Percentiles rank a stretch among this genome's conserved stretches.
Evolutionary conservation across 2,888 invertebrate genomes (phyloP).

Genomic region (Osmoderma eremita): DNA sequence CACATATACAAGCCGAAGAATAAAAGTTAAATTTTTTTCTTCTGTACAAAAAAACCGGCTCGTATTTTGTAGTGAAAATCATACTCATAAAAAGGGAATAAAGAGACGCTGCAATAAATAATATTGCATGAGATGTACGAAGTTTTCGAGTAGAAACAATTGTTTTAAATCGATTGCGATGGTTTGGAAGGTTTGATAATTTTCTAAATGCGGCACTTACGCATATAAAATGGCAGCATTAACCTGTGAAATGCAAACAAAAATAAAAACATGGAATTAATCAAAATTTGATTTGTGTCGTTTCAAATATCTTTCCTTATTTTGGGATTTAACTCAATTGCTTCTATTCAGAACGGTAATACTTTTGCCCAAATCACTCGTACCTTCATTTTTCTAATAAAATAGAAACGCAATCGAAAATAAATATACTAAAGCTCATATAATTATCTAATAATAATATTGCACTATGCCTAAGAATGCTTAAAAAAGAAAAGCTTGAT

Average conservation of each 20-base stretch:
- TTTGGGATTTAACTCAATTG: neutral
- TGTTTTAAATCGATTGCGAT: no score
- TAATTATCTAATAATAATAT: constrained; percentile 28
- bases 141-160: no score
- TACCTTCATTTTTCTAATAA: neutral
- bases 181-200: no score
- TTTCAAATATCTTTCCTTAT: neutral
- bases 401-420: constrained; percentile 20
- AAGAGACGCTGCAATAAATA: constrained; percentile 18
- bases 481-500: constrained; percentile 11
- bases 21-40: no score
- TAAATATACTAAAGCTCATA: constrained; percentile 3
- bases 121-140: constrained; percentile 4
- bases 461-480: constrained; percentile 39
- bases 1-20: constrained; percentile 14
- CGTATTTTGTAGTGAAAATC: no score
- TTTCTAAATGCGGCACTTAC: no score
- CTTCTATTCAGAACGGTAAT: neutral
- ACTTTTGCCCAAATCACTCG: constrained; percentile 35
- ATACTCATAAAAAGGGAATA: constrained; percentile 13
- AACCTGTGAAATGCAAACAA: no score
- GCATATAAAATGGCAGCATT: no score
- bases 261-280: no score
- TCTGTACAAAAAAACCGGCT: neutral
- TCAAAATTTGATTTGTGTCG: no score